A percentile compares a stretch with the other conserved stretches of the same genome.
Conservation (phyloP, 2,797 vertebrate genomes). For the Crenichthys baileyi region DNA sequence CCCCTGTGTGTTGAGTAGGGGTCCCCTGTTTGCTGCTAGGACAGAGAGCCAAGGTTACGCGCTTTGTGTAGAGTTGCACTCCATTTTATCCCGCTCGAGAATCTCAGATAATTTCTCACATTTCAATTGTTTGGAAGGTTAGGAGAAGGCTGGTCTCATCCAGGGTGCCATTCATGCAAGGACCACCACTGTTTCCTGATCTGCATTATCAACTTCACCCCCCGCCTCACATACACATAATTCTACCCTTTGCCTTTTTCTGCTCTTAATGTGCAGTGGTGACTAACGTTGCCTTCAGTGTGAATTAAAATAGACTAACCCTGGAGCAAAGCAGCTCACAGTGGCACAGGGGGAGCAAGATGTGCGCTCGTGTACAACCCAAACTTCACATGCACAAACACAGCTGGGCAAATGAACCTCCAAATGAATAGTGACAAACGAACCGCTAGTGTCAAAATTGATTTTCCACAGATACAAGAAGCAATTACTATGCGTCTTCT, state of each 20-base stretch:
- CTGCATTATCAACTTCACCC: slow-evolving; percentile 7
- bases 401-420: slow-evolving; percentile 26
- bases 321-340: slow-evolving; percentile 63
- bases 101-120: neutral
- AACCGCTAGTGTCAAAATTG: slow-evolving; percentile 56
- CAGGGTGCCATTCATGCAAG: neutral
- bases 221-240: slow-evolving; percentile 10
- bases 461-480: slow-evolving; percentile 27
- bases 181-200: neutral
- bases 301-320: slow-evolving; percentile 75
- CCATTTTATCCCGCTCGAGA: too few relatives aligned
- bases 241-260: slow-evolving; percentile 25
- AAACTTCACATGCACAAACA: slow-evolving; percentile 16
- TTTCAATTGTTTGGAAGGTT: too few relatives aligned
- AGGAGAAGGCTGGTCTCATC: neutral
- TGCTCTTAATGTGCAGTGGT: slow-evolving; percentile 45
- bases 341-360: slow-evolving; percentile 57
- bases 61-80: neutral
- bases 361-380: slow-evolving; percentile 30
- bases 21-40: neutral
- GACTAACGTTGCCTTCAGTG: slow-evolving; percentile 75
- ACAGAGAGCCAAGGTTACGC: neutral
- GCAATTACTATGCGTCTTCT: slow-evolving; percentile 26
- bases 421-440: slow-evolving; percentile 63
- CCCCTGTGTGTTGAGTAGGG: neutral